A percentile compares a stretch with the other conserved stretches of the same genome.
phyloP scores from a whole-genome alignment of 2,888 invertebrate species.

The Suillia variegata region DNA sequence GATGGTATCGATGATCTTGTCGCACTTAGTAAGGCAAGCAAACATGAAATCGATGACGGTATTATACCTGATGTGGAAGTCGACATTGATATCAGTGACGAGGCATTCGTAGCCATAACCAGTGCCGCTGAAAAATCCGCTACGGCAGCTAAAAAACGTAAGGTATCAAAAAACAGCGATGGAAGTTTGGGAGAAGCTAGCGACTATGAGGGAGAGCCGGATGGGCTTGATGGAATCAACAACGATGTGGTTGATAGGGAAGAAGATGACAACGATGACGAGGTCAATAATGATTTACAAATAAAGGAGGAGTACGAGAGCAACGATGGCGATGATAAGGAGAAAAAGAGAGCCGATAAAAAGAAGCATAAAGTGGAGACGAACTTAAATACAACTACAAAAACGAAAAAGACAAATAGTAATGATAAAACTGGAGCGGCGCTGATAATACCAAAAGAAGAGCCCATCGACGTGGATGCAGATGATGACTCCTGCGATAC shows the following conservation, averaged over 20 bases:
- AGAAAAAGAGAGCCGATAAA: too few relatives aligned
- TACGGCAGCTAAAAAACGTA: slow-evolving; percentile 29
- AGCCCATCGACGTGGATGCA: slow-evolving; percentile 59
- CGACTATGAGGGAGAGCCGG: slow-evolving; percentile 9
- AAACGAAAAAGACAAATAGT: slow-evolving; percentile 16
- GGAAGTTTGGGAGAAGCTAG: slow-evolving; percentile 17
- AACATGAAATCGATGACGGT: slow-evolving; percentile 26
- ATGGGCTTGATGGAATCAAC: not conserved
- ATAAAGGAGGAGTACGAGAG: slow-evolving; percentile 41
- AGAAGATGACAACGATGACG: slow-evolving; percentile 10
- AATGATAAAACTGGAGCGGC: slow-evolving; percentile 35
- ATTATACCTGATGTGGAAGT: slow-evolving; percentile 35
- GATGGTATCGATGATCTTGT: slow-evolving; percentile 29
- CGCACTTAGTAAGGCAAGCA: slow-evolving; percentile 12
- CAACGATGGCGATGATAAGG: not conserved
- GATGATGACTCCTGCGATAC: slow-evolving; percentile 33
- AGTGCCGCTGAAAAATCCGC: slow-evolving; percentile 18
- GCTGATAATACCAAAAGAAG: slow-evolving; percentile 54
- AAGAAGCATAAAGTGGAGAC: slow-evolving; percentile 17
- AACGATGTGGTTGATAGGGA: slow-evolving; percentile 33
- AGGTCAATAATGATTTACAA: slow-evolving; percentile 33
- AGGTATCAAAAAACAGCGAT: slow-evolving; percentile 24
- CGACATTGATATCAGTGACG: slow-evolving; percentile 40
- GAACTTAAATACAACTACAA: not conserved
- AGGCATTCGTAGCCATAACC: slow-evolving; percentile 27